phyloP scores from a whole-genome alignment of 2,888 invertebrate species.

The Acleris holmiana region DNA sequence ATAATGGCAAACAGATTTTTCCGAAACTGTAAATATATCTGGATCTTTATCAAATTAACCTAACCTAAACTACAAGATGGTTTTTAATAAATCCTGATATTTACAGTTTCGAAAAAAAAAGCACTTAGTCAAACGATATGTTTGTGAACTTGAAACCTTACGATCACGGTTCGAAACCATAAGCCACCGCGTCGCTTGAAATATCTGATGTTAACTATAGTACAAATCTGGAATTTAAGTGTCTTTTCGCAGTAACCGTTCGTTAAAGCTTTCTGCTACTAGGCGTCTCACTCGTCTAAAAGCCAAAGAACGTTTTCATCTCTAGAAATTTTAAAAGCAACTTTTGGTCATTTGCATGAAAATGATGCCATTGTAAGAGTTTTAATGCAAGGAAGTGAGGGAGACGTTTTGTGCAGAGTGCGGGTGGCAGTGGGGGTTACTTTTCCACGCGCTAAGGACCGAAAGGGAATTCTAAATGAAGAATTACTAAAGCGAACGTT shows the following conservation, averaged over 20 bases:
- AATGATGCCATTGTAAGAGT: conserved; percentile 47
- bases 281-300: neutral
- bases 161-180: no score
- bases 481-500: conserved; percentile 18
- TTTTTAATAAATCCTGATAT: no score
- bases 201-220: no score
- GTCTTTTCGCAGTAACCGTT: neutral
- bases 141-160: no score
- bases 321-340: conserved; percentile 34
- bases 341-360: conserved; percentile 47
- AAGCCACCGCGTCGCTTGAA: no score
- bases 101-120: no score
- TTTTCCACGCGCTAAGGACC: conserved; percentile 19
- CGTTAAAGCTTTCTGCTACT: neutral
- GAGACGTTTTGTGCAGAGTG: conserved; percentile 39
- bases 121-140: no score
- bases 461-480: conserved; percentile 33
- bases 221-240: no score
- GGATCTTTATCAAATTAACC: no score
- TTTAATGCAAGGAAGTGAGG: conserved; percentile 44
- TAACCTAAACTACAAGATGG: no score
- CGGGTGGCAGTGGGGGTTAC: conserved; percentile 22
- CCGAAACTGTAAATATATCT: no score
- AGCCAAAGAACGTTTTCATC: conserved; percentile 12
- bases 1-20: no score